These are phyloP conservation scores for Drosophila littoralis DNA, from an alignment of 1,140 invertebrate species.

Conservation along the genomic window DNA sequence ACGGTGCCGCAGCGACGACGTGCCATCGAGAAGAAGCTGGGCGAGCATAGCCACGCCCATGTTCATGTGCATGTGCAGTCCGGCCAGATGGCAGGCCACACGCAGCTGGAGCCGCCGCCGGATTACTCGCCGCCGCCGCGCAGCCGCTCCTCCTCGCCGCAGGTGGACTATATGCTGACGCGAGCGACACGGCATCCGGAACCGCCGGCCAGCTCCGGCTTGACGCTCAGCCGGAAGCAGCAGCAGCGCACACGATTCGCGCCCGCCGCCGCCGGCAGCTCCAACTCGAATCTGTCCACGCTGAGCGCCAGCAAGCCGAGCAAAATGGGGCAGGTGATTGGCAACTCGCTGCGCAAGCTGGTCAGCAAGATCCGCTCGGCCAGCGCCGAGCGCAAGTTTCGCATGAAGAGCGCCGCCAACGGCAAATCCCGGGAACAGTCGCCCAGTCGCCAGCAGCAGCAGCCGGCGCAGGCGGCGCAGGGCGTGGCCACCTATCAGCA, in stretches of 20 bases:
- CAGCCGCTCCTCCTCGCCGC: slow-evolving; percentile 85
- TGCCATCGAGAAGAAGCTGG: slow-evolving; percentile 82
- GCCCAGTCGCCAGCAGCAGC: slow-evolving; percentile 84
- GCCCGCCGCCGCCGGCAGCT: slow-evolving; percentile 84
- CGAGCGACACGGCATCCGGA: slow-evolving; percentile 23
- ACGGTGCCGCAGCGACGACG: slow-evolving; percentile 87
- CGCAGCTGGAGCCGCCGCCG: slow-evolving; percentile 87
- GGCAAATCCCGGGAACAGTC: slow-evolving; percentile 83
- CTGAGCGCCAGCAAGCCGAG: slow-evolving; percentile 71
- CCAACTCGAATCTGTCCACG: slow-evolving; percentile 66
- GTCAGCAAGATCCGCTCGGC: slow-evolving; percentile 91
- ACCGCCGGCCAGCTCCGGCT: slow-evolving; percentile 48
- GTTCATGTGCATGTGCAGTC: neutral
- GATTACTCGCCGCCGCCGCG: slow-evolving; percentile 89
- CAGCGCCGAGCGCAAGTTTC: slow-evolving; percentile 89
- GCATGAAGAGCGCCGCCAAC: slow-evolving; percentile 84
- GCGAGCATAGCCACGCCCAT: slow-evolving; percentile 44
- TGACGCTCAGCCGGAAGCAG: slow-evolving; percentile 86
- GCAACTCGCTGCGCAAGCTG: slow-evolving; percentile 90
- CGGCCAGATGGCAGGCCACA: neutral
- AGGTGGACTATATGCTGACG: slow-evolving; percentile 63
- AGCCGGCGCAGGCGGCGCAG: neutral
- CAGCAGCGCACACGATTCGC: slow-evolving; percentile 89
- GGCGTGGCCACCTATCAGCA: slow-evolving; percentile 86
- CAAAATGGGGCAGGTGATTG: slow-evolving; percentile 86